Base-by-base conservation (phyloP, 2,113 vertebrate genomes). In the Plotosus lineatus region DNA sequence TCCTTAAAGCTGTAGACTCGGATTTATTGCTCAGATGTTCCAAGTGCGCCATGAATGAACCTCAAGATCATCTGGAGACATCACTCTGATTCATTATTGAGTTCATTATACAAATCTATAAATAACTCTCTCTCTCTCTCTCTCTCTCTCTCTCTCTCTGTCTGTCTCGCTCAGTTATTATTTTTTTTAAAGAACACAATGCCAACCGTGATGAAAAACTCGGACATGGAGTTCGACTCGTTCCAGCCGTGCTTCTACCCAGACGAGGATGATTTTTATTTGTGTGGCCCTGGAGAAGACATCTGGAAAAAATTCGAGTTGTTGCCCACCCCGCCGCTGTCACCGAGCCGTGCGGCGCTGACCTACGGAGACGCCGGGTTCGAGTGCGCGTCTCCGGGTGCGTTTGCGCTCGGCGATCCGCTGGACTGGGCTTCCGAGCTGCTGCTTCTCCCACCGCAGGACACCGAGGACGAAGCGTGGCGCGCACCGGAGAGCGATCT, bases 231-330 rank as follows among this genome's bases (percentile, higher is more conserved):
- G 93, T 99, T 98, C 83, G 97, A 98, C 94, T 98, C 96, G 72
- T 91, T 98, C 90, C 97, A 98, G 89, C 97, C 97, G 79, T 99
- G 97, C 88, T 99, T 99, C 91, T 98, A 97, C 84, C 97, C 97
- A 42, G 98, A 99, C 85, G 98, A 99, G 92, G 97, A 98, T 90
- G 96, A 98, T 90, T 98, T 98, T 95, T 99, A 98, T 90, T 92
- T 95, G 86, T 96, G 96, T 89, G 96, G 96, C 83, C 98, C 97
- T 46, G 97, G 98, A 82, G 98, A 99, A 92, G 98, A 99, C 95
- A 99, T 99, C 95, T 99, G 98, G 98, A 99, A 99, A 94, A 99
- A 99, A 96, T 99, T 99, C 91, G 96, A 98, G 93, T 90, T 99
- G 89, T 90, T 97, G 87, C 97, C 96, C 90, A 96, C 98, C 81